A percentile compares a stretch with the other conserved stretches of the same genome.
phyloP scores from a whole-genome alignment of 2,797 vertebrate species.

The Spinus pinus region DNA sequence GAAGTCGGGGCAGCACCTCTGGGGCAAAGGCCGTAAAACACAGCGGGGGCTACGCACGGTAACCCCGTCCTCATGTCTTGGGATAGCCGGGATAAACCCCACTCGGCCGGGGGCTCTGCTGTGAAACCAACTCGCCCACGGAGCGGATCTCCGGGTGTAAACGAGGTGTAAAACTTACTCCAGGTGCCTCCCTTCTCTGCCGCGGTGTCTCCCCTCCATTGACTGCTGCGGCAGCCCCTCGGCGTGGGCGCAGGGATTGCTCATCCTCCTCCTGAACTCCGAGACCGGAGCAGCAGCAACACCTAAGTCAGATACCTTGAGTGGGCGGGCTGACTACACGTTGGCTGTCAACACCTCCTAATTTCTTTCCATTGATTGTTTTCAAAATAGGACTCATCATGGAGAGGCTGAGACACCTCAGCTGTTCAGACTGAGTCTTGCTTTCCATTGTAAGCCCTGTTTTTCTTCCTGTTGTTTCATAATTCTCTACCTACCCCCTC shows the following conservation, averaged over 20 bases:
- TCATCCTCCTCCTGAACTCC: constrained; percentile 21
- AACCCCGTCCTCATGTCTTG: not conserved
- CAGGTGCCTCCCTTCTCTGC: not conserved
- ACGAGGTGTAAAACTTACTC: not conserved
- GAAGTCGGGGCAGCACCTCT: not conserved
- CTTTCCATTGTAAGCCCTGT: constrained; percentile 49
- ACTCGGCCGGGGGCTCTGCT: rapidly evolving
- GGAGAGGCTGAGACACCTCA: constrained; percentile 64
- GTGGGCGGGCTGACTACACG: constrained; percentile 51
- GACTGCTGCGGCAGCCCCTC: not conserved
- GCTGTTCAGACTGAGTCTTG: constrained; percentile 33
- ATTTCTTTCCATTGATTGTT: constrained; percentile 65
- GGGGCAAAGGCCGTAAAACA: not conserved
- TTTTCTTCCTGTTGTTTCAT: constrained; percentile 54
- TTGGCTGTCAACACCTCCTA: constrained; percentile 55
- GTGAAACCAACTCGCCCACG: not conserved
- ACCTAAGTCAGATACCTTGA: constrained; percentile 37
- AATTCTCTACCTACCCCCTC: not conserved
- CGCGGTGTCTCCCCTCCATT: not conserved
- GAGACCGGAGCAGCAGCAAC: not conserved
- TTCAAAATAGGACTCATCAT: constrained; percentile 43
- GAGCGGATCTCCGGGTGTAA: not conserved
- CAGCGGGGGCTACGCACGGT: rapidly evolving
- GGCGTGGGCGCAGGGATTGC: constrained; percentile 1
- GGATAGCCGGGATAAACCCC: not conserved